Evolutionary conservation across 2,888 invertebrate species (phyloP), one percentile per base, ranked within the genome.

Genomic region (Rambutsinella grinnellia): DNA sequence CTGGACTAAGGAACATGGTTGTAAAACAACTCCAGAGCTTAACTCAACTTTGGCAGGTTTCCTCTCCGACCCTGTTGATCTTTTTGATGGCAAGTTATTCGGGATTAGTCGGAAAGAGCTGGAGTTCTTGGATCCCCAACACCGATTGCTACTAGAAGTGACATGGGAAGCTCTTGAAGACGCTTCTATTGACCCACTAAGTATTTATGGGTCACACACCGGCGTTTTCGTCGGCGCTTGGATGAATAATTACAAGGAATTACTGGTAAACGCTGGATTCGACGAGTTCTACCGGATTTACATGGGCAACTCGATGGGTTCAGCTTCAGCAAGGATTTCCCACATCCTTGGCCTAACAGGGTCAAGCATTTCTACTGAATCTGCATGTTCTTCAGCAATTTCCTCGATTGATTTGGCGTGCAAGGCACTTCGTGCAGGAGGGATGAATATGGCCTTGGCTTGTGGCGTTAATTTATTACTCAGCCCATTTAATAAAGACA

Each of bases 251-350:
- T 71, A 71, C 17, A 47, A 63, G 13, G 71, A 63, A 6, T 56
- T 71, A n/a, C 62, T 71, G 2, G 19, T 24, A 3, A 61, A 61
- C 17, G 71, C 17, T 2, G 63, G 49, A 57, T 71, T 36, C 19
- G 10, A 47, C 19, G 71, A 71, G 17, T 71, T 71, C 36, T 63
- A 71, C 21, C 58, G 66, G 17, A 87, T 62, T 3, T 70, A 71
- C 21, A 49, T 71, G 27, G 62, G 71, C 65, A 81, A 88, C 68
- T 93, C 91, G 15, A 36, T 57, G 60, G 81, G 79, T n/a, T n/a
- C n/a, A n/a, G n/a, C n/a, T n/a, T n/a, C n/a, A n/a, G n/a, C n/a
- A n/a, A n/a, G n/a, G n/a, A n/a, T 81, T 3, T 70, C 80, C 1
- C 79, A 78, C 47, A 51, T 77, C 21, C 62, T 79, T 2, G 81